These are phyloP conservation scores for Tetragnatha versicolor DNA, from an alignment of 1,140 invertebrate species.

Conservation along the genomic window DNA sequence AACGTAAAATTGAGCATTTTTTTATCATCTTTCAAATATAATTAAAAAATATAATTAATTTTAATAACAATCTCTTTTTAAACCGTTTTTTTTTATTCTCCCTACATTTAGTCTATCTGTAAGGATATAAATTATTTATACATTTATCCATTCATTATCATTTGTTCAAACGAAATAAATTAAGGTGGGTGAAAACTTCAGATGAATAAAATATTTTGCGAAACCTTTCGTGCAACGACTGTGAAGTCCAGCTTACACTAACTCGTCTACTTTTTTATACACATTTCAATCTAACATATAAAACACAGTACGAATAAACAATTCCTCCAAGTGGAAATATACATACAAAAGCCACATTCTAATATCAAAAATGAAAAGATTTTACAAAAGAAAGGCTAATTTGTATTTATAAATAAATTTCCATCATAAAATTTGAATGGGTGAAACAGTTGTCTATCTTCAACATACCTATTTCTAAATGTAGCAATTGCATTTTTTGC, in stretches of 20 bases:
- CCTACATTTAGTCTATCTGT: too few species aligned
- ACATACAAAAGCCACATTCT: conserved; percentile 14
- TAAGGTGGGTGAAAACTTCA: too few species aligned
- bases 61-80: too few species aligned
- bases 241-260: conserved; percentile 8
- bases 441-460: neutral
- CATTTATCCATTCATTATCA: too few species aligned
- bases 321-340: conserved; percentile 7
- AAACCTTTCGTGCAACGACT: too few species aligned
- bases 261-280: neutral
- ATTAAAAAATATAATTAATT: too few species aligned
- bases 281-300: conserved; percentile 18
- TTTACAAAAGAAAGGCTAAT: neutral
- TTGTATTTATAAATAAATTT: conserved; percentile 5
- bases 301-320: conserved; percentile 2
- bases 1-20: too few species aligned
- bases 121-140: too few species aligned
- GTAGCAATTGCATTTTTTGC: neutral
- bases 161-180: too few species aligned
- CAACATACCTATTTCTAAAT: conserved; percentile 24
- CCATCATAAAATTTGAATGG: conserved; percentile 15
- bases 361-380: conserved; percentile 14
- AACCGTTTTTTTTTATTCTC: too few species aligned
- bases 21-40: too few species aligned
- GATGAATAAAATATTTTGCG: too few species aligned